Conservation (phyloP, 2,113 vertebrate species). For the Okapia johnstoni region DNA sequence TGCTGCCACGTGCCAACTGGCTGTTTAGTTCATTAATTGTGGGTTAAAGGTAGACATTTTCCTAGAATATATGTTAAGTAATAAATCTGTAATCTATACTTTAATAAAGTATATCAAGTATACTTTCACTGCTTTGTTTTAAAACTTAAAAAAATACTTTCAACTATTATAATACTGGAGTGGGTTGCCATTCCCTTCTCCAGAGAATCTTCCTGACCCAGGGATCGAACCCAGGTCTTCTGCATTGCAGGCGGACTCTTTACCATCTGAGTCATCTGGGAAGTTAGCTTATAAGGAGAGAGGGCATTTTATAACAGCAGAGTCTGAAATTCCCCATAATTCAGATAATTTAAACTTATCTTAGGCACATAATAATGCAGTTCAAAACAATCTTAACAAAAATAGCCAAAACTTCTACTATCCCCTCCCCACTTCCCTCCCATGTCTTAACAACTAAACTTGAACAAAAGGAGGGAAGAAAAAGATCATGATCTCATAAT, state of each 20-base stretch:
- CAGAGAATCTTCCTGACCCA: background rate
- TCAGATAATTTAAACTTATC: constrained; percentile 9
- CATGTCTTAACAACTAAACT: constrained; percentile 15
- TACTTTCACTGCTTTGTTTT: background rate
- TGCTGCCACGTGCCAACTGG: background rate
- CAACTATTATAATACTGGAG: background rate
- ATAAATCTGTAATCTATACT: constrained; percentile 13
- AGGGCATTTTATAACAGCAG: constrained; percentile 19
- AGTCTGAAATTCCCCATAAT: background rate
- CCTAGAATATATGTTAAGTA: background rate
- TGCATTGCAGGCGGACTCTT: background rate
- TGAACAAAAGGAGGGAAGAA: constrained; percentile 27
- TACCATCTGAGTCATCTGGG: background rate
- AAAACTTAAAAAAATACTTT: background rate
- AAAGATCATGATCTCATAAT: background rate
- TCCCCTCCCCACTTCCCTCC: background rate
- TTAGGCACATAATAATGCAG: background rate
- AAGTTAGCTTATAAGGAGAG: background rate
- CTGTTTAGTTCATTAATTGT: constrained; percentile 4
- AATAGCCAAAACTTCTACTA: background rate
- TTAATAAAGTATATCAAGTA: background rate
- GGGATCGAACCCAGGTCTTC: background rate
- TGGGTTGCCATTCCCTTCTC: background rate
- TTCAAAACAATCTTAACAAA: constrained; percentile 26
- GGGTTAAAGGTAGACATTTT: constrained; percentile 25